Base-by-base conservation (phyloP, 2,888 invertebrate species). In the Agrotis clavis region DNA sequence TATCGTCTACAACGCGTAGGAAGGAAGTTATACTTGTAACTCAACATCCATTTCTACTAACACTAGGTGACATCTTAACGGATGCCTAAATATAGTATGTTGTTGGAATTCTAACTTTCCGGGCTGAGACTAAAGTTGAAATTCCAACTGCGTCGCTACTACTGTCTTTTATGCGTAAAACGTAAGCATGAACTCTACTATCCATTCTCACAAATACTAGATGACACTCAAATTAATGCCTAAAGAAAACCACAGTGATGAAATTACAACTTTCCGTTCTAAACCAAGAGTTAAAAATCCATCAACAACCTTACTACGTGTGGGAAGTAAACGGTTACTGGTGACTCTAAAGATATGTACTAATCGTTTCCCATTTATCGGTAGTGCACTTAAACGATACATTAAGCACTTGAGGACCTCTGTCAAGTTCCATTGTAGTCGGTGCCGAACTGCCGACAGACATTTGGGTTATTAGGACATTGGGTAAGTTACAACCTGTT, bases 351-450 rank as follows among this genome's bases (percentile, higher is more conserved):
- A 77, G 63, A 54, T 72, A 68, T 80, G 69, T 72, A 79, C 79
- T 79, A 72, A 80, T 71, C 79, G 71, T 51, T 71, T 71, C 61
- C 64, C 57, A 48, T 68, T 54, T 79, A 68, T 68, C 79, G 41
- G 30, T 72, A 67, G 61, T 75, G 78, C 71, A 74, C 82, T 82
- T 82, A 61, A 71, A 74, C 61, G 71, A 82, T 48, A 70, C 74
- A 68, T 80, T 80, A 81, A 65, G 45, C 4, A 62, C 65, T 75
- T n/a, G 41, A 81, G 47, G 60, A 69, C 59, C 69, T 78, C 70
- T 59, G 76, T 76, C 57, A 63, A 65, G 48, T 47, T 66, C 62
- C 21, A 78, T 59, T 57, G 69, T 81, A 19, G 25, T 51, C 4
- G 35, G 11, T 66, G 68, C 76, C 57, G 60, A 65, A 25, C 6